Conservation (phyloP, 2,113 vertebrate species). For the Rynchops niger region DNA sequence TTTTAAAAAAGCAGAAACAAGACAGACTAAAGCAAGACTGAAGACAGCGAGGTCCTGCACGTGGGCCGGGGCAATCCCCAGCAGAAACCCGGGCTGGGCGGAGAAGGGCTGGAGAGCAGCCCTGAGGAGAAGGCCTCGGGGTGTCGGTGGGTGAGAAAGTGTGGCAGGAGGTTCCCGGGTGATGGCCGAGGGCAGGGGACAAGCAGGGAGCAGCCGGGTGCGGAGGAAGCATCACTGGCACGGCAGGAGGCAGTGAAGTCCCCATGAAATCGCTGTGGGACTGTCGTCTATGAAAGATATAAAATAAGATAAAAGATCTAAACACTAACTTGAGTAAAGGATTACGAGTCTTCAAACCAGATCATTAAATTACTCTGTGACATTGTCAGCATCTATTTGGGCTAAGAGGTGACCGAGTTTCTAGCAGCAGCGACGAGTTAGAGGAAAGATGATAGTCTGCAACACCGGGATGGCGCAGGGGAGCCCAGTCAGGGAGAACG, state of each 20-base stretch:
- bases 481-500: neutral
- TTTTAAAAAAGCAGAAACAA: neutral
- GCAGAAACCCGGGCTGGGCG: neutral
- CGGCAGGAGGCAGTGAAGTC: fast-evolving
- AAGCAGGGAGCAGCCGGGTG: neutral
- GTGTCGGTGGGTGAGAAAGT: too few relatives aligned
- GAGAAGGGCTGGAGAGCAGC: neutral
- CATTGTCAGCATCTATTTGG: neutral
- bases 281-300: neutral
- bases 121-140: neutral
- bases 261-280: neutral
- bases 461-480: neutral
- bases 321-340: neutral
- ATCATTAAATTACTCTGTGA: neutral
- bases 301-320: neutral
- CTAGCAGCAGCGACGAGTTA: neutral
- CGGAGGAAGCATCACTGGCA: neutral
- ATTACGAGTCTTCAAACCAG: neutral
- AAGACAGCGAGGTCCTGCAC: neutral
- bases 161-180: neutral
- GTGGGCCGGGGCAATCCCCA: neutral
- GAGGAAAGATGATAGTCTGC: neutral
- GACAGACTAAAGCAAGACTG: neutral
- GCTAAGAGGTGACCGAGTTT: neutral
- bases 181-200: neutral